phyloP scores from a whole-genome alignment of 2,113 vertebrate genomes.

The Balaenoptera acutorostrata region DNA sequence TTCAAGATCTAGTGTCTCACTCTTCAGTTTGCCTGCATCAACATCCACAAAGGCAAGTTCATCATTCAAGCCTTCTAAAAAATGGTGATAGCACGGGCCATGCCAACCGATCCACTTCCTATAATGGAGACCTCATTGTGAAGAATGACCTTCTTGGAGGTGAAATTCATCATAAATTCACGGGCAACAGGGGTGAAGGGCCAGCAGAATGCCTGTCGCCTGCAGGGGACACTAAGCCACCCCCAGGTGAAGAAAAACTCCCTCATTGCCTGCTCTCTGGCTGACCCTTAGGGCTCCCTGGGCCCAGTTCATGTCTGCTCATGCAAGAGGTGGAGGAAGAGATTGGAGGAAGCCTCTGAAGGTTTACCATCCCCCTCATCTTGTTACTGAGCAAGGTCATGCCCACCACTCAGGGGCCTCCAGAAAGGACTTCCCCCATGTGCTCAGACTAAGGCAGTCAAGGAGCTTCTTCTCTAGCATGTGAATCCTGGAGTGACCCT shows the following conservation, averaged over 20 bases:
- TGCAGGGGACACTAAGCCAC: neutral
- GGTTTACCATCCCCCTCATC: neutral
- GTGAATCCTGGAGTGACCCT: constrained; percentile 55
- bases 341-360: rapidly evolving
- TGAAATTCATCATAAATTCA: constrained; percentile 82
- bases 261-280: neutral
- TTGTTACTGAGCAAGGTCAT: neutral
- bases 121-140: constrained; percentile 82
- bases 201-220: neutral
- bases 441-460: constrained; percentile 51
- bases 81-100: constrained; percentile 80
- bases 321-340: neutral
- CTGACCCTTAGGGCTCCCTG: rapidly evolving
- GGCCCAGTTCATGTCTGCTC: neutral
- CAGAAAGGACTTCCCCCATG: neutral
- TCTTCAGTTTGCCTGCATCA: constrained; percentile 86
- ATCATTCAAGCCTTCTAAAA: constrained; percentile 84
- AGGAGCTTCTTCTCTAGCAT: constrained; percentile 32
- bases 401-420: rapidly evolving
- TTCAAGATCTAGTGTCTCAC: constrained; percentile 84
- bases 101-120: constrained; percentile 82
- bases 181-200: neutral
- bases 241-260: neutral
- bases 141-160: constrained; percentile 72
- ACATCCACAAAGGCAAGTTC: constrained; percentile 84